Base-by-base conservation (phyloP, 1,140 invertebrate genomes). In the Euura lappo region DNA sequence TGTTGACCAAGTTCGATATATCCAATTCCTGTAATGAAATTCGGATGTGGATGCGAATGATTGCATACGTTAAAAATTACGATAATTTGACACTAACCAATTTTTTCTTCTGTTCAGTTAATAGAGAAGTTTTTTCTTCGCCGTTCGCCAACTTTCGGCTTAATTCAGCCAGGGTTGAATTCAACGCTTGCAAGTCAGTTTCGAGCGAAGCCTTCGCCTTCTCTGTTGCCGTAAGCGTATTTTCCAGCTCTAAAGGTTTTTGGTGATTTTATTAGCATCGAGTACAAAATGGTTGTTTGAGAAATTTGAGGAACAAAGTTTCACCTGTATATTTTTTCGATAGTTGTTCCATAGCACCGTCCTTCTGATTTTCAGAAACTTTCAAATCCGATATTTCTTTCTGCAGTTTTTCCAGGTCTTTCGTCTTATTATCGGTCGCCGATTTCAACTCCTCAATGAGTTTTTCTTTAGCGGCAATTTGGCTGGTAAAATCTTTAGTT, bases 61-160 rank as follows among this genome's bases (percentile, higher is more conserved):
- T 28, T 28, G 28, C 0, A 28, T 28, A 28, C 28, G 28, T 28
- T 73, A 68, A 64, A 74, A 45, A 72, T 70, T 4, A 72, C 44
- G 69, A 65, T 79, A 5, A 70, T 44, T 8, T 47, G 3, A 74
- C 72, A 79, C 77, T 75, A 73, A 88, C 88, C 80, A 88, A 73
- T 84, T 88, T 89, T 69, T 83, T 79, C 74, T 88, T 89, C 76
- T 88, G 86, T 65, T 78, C 78, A 45, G 79, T 81, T n/a, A 84
- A 73, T 60, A 83, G 77, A 3, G 64, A 68, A 67, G 84, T 75
- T 80, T 87, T 88, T 77, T 89, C 85, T 64, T 89, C 84, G 0
- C 83, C 74, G 68, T 79, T 79, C 7, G 74, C 42, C 2, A 87
- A 73, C 13, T 87, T 87, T 71, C 85, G 75, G 71, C 83, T 88